phyloP scores from a whole-genome alignment of 2,797 vertebrate species.

The Manis pentadactyla region DNA sequence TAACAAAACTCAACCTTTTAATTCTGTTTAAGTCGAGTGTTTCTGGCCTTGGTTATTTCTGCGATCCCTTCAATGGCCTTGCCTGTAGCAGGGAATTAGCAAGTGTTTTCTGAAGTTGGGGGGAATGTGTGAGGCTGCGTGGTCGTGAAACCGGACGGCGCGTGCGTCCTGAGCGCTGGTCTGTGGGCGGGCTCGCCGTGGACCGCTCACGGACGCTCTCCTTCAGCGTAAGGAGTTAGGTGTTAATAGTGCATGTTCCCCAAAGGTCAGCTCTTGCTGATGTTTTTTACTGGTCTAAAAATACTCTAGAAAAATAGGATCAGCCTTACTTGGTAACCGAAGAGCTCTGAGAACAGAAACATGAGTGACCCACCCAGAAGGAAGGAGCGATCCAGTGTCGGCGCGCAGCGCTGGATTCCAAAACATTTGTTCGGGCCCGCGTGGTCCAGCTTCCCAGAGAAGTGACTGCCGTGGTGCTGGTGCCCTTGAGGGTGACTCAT shows the following conservation, averaged over 20 bases:
- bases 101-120: neutral
- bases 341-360: conserved; percentile 21
- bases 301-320: conserved; percentile 15
- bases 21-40: conserved; percentile 40
- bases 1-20: conserved; percentile 2
- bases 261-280: conserved; percentile 27
- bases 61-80: conserved; percentile 9
- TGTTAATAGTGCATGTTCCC: neutral
- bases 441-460: conserved; percentile 68
- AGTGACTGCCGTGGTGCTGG: neutral
- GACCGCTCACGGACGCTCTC: neutral
- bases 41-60: conserved; percentile 44
- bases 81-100: conserved; percentile 11
- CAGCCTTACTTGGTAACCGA: neutral
- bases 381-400: neutral
- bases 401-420: neutral
- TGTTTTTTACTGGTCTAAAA: conserved; percentile 4
- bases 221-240: neutral
- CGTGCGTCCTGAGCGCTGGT: neutral
- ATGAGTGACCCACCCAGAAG: neutral
- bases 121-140: neutral
- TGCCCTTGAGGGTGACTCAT: conserved; percentile 68
- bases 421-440: conserved; percentile 53
- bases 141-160: neutral
- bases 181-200: neutral